Evolutionary conservation across 2,888 invertebrate genomes (phyloP).

Genomic region (Tipula unca): DNA sequence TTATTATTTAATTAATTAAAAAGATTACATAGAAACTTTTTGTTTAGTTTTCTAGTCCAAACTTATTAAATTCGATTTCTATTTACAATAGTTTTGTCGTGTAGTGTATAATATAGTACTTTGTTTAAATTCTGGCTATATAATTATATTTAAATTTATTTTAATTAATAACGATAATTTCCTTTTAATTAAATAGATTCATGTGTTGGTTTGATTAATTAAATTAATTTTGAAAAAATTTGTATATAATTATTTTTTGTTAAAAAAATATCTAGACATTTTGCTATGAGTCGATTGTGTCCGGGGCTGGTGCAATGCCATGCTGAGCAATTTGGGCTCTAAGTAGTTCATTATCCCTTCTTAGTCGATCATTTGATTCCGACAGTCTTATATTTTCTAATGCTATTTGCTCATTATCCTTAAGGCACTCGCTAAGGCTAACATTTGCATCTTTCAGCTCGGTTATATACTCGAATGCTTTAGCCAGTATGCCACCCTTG

Average conservation of each 20-base stretch:
- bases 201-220: background rate
- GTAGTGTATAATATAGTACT: background rate
- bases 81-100: conserved; percentile 14
- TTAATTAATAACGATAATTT: background rate
- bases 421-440: conserved; percentile 37
- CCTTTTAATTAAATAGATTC: background rate
- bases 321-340: conserved; percentile 3
- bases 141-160: background rate
- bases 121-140: background rate
- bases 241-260: background rate
- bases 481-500: conserved; percentile 91
- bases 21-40: background rate
- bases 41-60: background rate
- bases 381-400: conserved; percentile 21
- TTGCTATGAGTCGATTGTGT: background rate
- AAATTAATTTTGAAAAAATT: background rate
- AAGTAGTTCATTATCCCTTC: conserved; percentile 34
- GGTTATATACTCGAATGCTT: conserved; percentile 89
- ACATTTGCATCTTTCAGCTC: conserved; percentile 73
- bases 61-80: background rate
- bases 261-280: background rate
- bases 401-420: conserved; percentile 21
- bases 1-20: background rate
- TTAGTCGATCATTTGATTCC: conserved; percentile 34
- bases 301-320: background rate